A percentile compares a stretch with the other conserved stretches of the same genome.
Conservation (phyloP, 2,113 vertebrate genomes). For the Cottus gobio region DNA sequence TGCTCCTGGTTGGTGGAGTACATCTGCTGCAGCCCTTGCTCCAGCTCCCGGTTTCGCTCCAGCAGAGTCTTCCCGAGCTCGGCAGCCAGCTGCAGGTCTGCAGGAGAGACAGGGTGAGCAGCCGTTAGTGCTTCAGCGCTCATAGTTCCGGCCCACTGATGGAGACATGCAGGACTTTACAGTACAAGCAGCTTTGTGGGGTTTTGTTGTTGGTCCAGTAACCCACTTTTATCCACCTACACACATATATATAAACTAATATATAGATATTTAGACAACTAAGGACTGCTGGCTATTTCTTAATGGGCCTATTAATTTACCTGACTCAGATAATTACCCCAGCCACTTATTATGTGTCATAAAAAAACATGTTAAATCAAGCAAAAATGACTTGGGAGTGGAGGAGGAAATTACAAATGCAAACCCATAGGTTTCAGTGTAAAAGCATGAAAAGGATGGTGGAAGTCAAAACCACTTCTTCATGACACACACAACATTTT, state of each 20-base stretch:
- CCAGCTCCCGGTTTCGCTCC: conserved; percentile 95
- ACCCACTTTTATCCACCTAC: background rate
- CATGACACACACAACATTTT: background rate
- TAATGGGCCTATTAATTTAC: background rate
- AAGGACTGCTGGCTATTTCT: background rate
- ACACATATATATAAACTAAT: background rate
- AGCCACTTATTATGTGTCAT: background rate
- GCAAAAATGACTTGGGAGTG: background rate
- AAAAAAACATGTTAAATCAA: background rate
- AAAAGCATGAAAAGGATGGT: background rate
- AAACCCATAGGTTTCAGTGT: background rate
- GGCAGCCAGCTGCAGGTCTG: conserved; percentile 97
- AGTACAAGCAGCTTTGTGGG: conserved; percentile 27
- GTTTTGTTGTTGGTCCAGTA: conserved; percentile 11
- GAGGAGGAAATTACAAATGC: background rate
- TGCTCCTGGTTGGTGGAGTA: conserved; percentile 94
- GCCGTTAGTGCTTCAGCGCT: background rate
- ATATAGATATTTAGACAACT: background rate
- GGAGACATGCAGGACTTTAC: background rate
- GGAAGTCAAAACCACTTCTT: conserved; percentile 5
- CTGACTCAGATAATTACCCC: background rate
- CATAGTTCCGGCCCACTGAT: background rate
- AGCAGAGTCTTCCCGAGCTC: conserved; percentile 95
- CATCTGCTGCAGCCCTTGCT: conserved; percentile 95
- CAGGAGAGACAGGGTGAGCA: conserved; percentile 20